A percentile compares a stretch with the other conserved stretches of the same genome.
phyloP scores from a whole-genome alignment of 2,113 vertebrate genomes.

The Perca fluviatilis region DNA sequence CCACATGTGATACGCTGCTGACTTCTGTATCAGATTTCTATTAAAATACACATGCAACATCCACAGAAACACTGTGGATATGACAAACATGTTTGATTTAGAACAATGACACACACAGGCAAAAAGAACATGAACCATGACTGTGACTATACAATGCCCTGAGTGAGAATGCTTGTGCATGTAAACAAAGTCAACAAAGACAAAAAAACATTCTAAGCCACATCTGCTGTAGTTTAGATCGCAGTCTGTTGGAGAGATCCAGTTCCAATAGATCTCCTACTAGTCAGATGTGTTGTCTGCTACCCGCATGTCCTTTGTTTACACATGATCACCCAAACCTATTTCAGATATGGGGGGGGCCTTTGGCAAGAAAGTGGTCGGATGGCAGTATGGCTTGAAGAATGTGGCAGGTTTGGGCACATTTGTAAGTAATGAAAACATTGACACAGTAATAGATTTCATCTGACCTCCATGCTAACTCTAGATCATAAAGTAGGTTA shows the following conservation, averaged over 20 bases:
- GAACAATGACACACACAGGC: background rate
- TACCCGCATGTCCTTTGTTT: constrained; percentile 5
- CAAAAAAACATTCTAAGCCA: background rate
- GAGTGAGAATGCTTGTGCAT: background rate
- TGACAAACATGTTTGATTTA: background rate
- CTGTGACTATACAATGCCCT: background rate
- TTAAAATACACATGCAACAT: background rate
- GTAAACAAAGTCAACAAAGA: constrained; percentile 6
- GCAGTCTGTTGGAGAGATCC: background rate
- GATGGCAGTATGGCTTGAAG: background rate
- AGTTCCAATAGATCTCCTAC: background rate
- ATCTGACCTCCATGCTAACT: background rate
- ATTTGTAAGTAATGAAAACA: constrained; percentile 4
- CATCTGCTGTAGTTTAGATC: constrained; percentile 38
- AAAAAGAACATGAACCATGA: background rate
- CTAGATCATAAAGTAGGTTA: background rate
- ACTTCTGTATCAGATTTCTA: constrained; percentile 27
- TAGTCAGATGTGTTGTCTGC: constrained; percentile 18
- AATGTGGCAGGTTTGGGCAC: background rate
- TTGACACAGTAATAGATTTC: constrained; percentile 1
- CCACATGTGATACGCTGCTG: constrained; percentile 23
- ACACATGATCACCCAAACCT: constrained; percentile 3
- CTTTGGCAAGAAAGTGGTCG: background rate
- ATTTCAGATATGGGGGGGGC: constrained; percentile 16
- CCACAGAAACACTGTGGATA: background rate